These are phyloP conservation scores for Vulpes vulpes DNA, from an alignment of 2,113 vertebrate genomes.

Conservation along the genomic window DNA sequence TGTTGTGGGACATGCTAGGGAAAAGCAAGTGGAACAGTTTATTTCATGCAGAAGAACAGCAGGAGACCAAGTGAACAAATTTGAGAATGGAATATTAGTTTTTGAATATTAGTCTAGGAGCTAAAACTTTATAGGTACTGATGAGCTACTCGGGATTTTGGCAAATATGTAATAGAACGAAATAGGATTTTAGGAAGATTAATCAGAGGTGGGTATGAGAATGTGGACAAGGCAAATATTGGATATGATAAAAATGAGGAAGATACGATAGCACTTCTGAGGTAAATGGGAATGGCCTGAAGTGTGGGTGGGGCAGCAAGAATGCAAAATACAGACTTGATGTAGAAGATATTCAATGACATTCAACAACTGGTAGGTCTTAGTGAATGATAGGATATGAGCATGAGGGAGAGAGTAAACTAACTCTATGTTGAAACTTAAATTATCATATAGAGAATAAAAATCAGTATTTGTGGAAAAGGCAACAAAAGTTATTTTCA, in stretches of 20 bases:
- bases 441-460: slow-evolving; percentile 7
- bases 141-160: neutral
- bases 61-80: neutral
- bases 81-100: neutral
- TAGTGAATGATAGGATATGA: neutral
- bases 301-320: neutral
- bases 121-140: neutral
- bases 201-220: neutral
- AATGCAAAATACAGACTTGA: slow-evolving; percentile 24
- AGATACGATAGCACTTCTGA: neutral
- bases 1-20: neutral
- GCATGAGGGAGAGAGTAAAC: neutral
- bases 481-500: neutral
- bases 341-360: neutral
- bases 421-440: neutral
- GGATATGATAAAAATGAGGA: neutral
- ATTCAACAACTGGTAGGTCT: neutral
- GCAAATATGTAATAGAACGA: neutral
- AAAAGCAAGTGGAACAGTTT: neutral
- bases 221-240: neutral
- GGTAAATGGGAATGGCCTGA: neutral
- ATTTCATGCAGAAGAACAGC: neutral
- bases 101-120: neutral
- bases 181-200: neutral
- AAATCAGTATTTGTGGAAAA: slow-evolving; percentile 22